Conservation (phyloP, 2,113 vertebrate species). For the Illadopsis cleaveri region DNA sequence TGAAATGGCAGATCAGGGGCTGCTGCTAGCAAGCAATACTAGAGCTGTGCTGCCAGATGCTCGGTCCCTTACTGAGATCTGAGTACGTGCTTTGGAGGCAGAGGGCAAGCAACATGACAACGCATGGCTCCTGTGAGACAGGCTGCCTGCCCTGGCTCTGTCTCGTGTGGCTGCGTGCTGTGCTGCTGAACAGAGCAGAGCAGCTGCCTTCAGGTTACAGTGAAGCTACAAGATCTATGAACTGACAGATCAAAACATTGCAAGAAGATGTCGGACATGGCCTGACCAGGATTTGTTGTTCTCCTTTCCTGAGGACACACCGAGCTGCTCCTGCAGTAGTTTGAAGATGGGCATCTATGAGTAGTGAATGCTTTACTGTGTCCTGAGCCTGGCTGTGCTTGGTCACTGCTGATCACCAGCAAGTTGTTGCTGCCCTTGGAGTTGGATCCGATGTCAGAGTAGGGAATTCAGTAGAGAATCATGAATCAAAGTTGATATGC, state of each 20-base stretch:
- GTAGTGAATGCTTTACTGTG: not conserved
- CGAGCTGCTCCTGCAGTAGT: not conserved
- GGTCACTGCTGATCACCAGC: not conserved
- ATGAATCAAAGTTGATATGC: not conserved
- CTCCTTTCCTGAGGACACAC: not conserved
- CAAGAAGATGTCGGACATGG: accelerated
- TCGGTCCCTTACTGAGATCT: not conserved
- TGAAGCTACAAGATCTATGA: not conserved
- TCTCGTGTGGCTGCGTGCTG: not conserved
- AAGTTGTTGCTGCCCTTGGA: not conserved
- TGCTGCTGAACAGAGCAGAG: not conserved
- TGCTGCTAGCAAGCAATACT: not conserved
- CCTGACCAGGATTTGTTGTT: not conserved
- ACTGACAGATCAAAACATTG: not conserved
- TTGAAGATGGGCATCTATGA: not conserved
- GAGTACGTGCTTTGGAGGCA: not conserved
- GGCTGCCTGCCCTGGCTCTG: not conserved
- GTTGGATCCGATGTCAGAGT: not conserved
- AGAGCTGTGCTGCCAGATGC: not conserved
- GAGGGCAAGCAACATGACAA: not conserved
- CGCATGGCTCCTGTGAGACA: not conserved
- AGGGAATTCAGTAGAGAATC: not conserved
- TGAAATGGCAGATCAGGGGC: not conserved
- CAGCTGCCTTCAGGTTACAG: not conserved
- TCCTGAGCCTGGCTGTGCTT: not conserved